phyloP scores from a whole-genome alignment of 2,797 vertebrate genomes.

The Gallinago stenura region DNA sequence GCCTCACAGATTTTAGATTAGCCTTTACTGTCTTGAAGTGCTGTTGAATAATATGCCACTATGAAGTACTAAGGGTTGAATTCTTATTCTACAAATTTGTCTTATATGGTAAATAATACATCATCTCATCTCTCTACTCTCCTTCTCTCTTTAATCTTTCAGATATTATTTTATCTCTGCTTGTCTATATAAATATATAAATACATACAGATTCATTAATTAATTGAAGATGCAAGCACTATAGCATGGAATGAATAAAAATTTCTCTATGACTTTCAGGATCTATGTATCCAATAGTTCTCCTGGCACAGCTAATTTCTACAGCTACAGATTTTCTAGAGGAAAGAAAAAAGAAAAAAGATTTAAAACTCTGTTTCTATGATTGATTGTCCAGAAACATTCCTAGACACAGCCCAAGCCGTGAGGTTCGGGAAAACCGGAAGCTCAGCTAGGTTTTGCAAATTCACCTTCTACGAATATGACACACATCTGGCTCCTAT shows the following conservation, averaged over 20 bases:
- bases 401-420: not conserved
- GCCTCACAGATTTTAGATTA: conserved; percentile 71
- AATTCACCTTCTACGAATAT: not conserved
- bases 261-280: not conserved
- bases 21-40: conserved; percentile 31
- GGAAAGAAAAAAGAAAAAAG: not conserved
- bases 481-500: not conserved
- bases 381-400: not conserved
- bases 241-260: not conserved
- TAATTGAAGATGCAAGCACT: not conserved
- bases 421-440: not conserved
- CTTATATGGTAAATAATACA: conserved; percentile 36
- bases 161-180: not conserved
- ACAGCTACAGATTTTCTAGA: not conserved
- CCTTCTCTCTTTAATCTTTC: not conserved
- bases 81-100: conserved; percentile 31
- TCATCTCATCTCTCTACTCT: not conserved
- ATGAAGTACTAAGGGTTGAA: conserved; percentile 29
- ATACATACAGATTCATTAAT: not conserved
- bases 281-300: not conserved
- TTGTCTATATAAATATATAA: not conserved
- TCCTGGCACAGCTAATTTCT: not conserved
- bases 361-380: not conserved
- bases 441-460: not conserved
- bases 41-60: conserved; percentile 13